Conservation (phyloP, 2,888 invertebrate genomes). For the Drosophila fulvimacula region DNA sequence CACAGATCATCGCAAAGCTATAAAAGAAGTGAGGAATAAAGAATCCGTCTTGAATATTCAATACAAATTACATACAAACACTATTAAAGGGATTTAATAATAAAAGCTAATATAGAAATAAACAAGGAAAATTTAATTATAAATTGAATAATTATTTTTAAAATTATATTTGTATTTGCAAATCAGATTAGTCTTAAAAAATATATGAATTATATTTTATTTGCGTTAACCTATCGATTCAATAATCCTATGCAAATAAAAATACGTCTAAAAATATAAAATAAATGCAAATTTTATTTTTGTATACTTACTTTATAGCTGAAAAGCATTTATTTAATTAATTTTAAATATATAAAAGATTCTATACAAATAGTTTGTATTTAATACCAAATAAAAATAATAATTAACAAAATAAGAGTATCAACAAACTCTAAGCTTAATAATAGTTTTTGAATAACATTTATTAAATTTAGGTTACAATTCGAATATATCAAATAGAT, state of each 20-base stretch:
- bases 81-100: neutral
- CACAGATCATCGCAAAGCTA: neutral
- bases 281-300: neutral
- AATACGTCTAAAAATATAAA: neutral
- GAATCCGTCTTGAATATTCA: too few relatives aligned
- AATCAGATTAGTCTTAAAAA: neutral
- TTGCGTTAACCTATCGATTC: neutral
- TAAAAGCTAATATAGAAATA: neutral
- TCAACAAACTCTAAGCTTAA: too few relatives aligned
- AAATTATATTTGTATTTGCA: neutral
- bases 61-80: neutral
- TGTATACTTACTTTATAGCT: too few relatives aligned
- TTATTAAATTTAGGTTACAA: too few relatives aligned
- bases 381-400: too few relatives aligned
- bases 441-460: too few relatives aligned
- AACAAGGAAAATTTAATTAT: neutral
- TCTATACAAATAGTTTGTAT: too few relatives aligned
- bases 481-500: too few relatives aligned
- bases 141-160: neutral
- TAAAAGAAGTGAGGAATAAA: neutral
- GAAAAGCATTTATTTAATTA: too few relatives aligned
- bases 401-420: too few relatives aligned
- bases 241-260: slow-evolving; percentile 1
- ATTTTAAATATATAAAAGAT: too few relatives aligned
- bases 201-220: neutral